phyloP scores from a whole-genome alignment of 37 sponge, comb jelly and placozoan genomes.

The Amphimedon queenslandica region DNA sequence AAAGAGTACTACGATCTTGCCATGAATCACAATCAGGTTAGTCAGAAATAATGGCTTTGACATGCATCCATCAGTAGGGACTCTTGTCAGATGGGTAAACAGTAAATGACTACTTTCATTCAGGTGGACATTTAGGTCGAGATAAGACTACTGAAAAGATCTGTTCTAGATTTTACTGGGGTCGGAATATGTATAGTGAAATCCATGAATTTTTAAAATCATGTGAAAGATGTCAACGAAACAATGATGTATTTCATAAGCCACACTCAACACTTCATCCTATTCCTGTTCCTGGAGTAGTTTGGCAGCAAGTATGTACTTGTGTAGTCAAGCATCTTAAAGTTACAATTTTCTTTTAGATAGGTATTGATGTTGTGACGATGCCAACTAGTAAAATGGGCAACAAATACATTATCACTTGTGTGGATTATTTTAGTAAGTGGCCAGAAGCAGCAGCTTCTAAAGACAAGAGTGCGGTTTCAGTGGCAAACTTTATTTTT shows the following conservation, averaged over 20 bases:
- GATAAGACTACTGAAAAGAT: constrained; percentile 34
- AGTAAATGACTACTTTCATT: neutral
- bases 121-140: constrained; percentile 38
- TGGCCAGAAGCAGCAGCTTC: constrained; percentile 48
- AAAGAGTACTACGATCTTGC: constrained; percentile 11
- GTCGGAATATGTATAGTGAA: constrained; percentile 13
- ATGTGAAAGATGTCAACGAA: constrained; percentile 19
- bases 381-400: constrained; percentile 23
- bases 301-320: constrained; percentile 21
- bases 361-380: constrained; percentile 34
- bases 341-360: neutral
- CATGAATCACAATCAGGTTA: constrained; percentile 11
- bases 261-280: constrained; percentile 17
- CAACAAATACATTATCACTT: constrained; percentile 33
- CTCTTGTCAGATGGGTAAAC: neutral
- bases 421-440: constrained; percentile 33
- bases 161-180: constrained; percentile 13
- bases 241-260: constrained; percentile 10
- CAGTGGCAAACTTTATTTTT: constrained; percentile 17
- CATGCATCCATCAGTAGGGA: too few relatives aligned
- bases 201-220: constrained; percentile 6
- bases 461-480: constrained; percentile 11
- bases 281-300: constrained; percentile 11
- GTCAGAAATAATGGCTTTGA: neutral
- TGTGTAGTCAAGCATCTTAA: neutral